phyloP scores from a whole-genome alignment of 2,113 vertebrate genomes.

The human region GRCh38 chr5:23968501-23969000 shows the following conservation, averaged over 20 bases:
- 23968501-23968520: not conserved
- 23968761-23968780: not conserved
- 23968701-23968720: not conserved
- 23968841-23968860: too few species aligned
- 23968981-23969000: not conserved
- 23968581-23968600: not conserved
- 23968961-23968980: not conserved
- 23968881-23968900: not conserved
- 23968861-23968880: too few species aligned
- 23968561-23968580: not conserved
- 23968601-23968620: not conserved
- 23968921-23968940: not conserved
- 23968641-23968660: not conserved
- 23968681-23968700: not conserved
- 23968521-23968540: not conserved
- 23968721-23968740: not conserved
- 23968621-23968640: not conserved
- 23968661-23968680: not conserved
- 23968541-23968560: not conserved
- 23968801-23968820: too few species aligned
- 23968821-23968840: too few species aligned
- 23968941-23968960: not conserved
- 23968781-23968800: too few species aligned
- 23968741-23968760: too few species aligned
- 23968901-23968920: not conserved